phyloP scores from a whole-genome alignment of 2,888 invertebrate genomes.

The Rhorus exstirpatorius region DNA sequence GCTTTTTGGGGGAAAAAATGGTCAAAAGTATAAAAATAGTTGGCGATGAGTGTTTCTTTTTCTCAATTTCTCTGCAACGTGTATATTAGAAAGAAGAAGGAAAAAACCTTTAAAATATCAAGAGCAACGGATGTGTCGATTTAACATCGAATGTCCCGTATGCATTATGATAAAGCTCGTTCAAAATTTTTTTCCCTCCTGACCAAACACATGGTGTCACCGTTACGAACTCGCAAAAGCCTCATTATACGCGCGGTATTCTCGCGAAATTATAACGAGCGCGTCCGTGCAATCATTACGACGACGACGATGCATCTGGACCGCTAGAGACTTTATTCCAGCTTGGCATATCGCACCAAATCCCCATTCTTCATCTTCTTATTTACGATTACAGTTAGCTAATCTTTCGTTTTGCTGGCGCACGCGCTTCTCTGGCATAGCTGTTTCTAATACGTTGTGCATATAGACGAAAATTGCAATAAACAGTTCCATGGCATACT shows the following conservation, averaged over 20 bases:
- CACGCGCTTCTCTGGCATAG: neutral
- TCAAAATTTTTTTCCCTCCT: conserved; percentile 15
- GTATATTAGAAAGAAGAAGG: no score
- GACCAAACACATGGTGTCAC: conserved; percentile 57
- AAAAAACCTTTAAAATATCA: no score
- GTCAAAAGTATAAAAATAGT: no score
- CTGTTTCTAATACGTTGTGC: no score
- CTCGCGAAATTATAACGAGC: conserved; percentile 43
- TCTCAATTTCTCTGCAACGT: no score
- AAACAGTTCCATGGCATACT: neutral
- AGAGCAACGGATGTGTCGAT: no score
- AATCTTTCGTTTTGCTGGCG: conserved; percentile 31
- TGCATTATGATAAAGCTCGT: neutral
- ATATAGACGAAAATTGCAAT: conserved; percentile 3
- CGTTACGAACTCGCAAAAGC: conserved; percentile 58
- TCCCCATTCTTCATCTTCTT: no score
- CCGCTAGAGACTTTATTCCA: conserved; percentile 40
- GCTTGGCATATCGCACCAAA: conserved; percentile 31
- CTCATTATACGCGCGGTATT: conserved; percentile 42
- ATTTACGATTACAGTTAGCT: conserved; percentile 55
- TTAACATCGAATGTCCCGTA: no score
- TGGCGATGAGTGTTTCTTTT: no score
- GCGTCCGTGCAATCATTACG: conserved; percentile 52
- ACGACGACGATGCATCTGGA: conserved; percentile 60
- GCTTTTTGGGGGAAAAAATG: no score